These are phyloP conservation scores for Glyphotaelius pellucidus DNA, from an alignment of 2,888 invertebrate genomes.

Conservation along the genomic window DNA sequence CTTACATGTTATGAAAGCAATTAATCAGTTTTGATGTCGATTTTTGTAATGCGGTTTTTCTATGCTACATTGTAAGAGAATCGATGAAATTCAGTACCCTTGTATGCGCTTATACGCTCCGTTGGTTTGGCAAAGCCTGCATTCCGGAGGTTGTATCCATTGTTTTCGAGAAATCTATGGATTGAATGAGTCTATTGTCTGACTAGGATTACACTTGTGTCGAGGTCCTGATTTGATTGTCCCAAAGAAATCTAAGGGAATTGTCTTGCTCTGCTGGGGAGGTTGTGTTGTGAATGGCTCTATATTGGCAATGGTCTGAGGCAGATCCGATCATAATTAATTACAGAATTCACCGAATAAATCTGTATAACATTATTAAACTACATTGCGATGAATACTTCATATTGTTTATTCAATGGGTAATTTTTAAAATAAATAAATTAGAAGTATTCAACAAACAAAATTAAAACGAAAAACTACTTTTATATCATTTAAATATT, in stretches of 20 bases:
- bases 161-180: constrained; percentile 6
- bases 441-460: neutral
- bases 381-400: too few species aligned
- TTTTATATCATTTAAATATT: neutral
- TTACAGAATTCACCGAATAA: neutral
- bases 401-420: neutral
- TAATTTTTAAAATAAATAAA: neutral
- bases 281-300: constrained; percentile 3
- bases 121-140: neutral
- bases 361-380: neutral
- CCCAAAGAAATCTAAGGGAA: neutral
- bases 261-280: neutral
- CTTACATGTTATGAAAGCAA: neutral
- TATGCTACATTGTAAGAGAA: constrained; percentile 24
- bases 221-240: constrained; percentile 3
- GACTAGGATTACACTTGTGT: neutral
- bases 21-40: constrained; percentile 10
- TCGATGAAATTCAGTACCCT: constrained; percentile 27
- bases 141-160: neutral
- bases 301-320: neutral
- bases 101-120: neutral
- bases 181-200: neutral
- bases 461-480: too few species aligned
- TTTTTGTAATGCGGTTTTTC: constrained; percentile 45
- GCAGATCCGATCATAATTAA: neutral